Evolutionary conservation across 2,888 invertebrate genomes (phyloP), one percentile per base, ranked within the genome.

Genomic region (Leptodirus hochenwartii): DNA sequence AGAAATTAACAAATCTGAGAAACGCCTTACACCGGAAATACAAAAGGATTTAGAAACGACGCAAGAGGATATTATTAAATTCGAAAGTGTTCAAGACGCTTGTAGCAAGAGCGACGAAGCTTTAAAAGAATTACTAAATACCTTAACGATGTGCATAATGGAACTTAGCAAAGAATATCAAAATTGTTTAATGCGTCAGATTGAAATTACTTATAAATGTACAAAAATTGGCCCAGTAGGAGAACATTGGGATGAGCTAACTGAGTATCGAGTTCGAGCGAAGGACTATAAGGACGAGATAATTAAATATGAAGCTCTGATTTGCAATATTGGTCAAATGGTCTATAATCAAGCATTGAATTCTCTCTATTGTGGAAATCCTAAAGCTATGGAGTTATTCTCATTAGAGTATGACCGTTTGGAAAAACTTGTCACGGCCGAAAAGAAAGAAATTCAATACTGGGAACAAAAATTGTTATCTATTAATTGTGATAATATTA

Each of bases 121-220:
- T 12, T 32, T 54, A 15, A 30, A 45, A 4, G 41, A 49, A 30
- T 36, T 55, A 10, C 49, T 55, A 43, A 34, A 43, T 4, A 43
- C 47, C n/a, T 38, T 55, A 9, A 41, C 45, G 35, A 42, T 46
- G 8, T 41, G 47, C 17, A 43, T 54, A 3, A 34, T 43, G 3
- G 43, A 47, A 27, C 43, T 47, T 4, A 48, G 50, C 31, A 39
- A 44, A 25, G 49, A 51, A 34, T 55, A 55, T 35, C 44, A 50
- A 27, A 37, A 40, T 11, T 50, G 48, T 35, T 34, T 54, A 8
- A 35, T 37, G n/a, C 45, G 46, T 32, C 55, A 55, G 44, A 54
- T 54, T 9, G 47, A 50, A 32, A 40, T 54, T 20, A 48, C 47
- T 4, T 31, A 43, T 28, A 34, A 32, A 23, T 47, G 49, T n/a